These are phyloP conservation scores for Folsomia candida DNA, from an alignment of 2,888 invertebrate genomes.

Conservation along the genomic window DNA sequence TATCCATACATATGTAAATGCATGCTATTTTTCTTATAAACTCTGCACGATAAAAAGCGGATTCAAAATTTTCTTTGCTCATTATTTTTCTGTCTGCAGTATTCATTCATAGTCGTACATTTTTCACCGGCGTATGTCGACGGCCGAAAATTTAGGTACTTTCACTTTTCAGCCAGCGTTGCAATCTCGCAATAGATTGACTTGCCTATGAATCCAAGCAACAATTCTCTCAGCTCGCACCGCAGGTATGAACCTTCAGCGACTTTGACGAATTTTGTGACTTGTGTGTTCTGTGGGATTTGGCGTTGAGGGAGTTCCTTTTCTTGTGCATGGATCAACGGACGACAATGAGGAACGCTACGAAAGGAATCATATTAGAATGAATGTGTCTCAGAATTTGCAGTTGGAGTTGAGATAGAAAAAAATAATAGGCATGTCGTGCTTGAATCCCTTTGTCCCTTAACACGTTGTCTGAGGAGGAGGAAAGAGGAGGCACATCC, in stretches of 20 bases:
- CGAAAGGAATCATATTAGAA: conserved; percentile 3
- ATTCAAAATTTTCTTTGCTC: no score
- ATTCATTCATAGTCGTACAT: not conserved
- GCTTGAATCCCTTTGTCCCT: not conserved
- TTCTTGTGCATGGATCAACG: not conserved
- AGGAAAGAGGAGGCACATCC: not conserved
- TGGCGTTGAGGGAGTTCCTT: not conserved
- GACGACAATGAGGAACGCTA: not conserved
- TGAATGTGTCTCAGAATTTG: not conserved
- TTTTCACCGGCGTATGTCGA: not conserved
- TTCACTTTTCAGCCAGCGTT: no score
- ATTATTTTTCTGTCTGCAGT: not conserved
- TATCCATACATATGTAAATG: no score
- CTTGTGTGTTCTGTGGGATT: not conserved
- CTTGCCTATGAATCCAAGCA: not conserved
- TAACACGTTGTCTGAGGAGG: not conserved
- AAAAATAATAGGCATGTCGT: not conserved
- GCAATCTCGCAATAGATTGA: not conserved
- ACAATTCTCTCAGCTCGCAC: no score
- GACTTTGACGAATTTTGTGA: not conserved
- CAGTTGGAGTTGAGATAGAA: not conserved
- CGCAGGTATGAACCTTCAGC: not conserved
- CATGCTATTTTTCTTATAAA: no score
- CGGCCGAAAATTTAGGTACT: not conserved
- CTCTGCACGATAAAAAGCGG: no score